Conservation (phyloP, 2,797 vertebrate genomes). For the Prionace glauca region DNA sequence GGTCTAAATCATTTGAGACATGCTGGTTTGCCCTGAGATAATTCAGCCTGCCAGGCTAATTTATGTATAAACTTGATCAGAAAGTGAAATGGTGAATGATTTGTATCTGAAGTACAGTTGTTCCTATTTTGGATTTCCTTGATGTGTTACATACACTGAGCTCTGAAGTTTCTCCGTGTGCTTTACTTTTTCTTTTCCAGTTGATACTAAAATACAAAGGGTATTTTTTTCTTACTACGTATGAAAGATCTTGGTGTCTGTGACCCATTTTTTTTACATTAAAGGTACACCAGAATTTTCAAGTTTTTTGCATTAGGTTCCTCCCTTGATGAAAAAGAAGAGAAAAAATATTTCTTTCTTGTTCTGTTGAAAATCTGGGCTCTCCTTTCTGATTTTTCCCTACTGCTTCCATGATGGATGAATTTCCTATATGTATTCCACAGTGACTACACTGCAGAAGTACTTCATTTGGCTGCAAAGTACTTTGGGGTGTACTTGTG, state of each 20-base stretch:
- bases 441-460: too few relatives aligned
- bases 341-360: not conserved
- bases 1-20: not conserved
- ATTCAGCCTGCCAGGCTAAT: not conserved
- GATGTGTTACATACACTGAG: not conserved
- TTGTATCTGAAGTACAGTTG: not conserved
- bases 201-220: not conserved
- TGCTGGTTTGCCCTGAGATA: not conserved
- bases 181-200: constrained; percentile 1
- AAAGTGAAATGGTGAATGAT: not conserved
- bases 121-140: not conserved
- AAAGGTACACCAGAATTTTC: not conserved
- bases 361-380: not conserved
- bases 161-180: not conserved
- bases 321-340: not conserved
- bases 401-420: not conserved
- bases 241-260: not conserved
- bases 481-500: too few relatives aligned
- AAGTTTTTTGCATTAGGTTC: not conserved
- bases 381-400: not conserved
- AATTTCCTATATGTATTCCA: too few relatives aligned
- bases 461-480: too few relatives aligned
- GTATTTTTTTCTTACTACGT: not conserved
- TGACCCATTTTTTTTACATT: constrained; percentile 17
- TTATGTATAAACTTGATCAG: not conserved